phyloP scores from a whole-genome alignment of 2,888 invertebrate genomes.

The Melinopterus prodromus region DNA sequence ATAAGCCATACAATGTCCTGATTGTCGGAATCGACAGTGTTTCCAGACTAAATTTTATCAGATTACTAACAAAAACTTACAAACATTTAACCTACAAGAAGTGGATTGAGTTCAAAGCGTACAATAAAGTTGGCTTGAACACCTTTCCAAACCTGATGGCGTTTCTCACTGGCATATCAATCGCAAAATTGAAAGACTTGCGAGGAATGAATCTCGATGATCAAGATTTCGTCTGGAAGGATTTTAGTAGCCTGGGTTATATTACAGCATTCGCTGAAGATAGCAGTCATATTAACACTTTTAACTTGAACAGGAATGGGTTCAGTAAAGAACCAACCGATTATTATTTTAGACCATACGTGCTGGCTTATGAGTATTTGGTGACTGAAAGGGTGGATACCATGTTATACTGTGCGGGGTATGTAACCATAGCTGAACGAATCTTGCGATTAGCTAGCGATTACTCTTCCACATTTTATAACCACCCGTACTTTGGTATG shows the following conservation, averaged over 20 bases:
- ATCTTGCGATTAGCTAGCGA: conserved; percentile 75
- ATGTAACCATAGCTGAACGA: conserved; percentile 71
- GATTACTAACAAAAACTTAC: conserved; percentile 77
- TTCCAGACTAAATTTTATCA: conserved; percentile 77
- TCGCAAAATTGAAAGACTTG: conserved; percentile 64
- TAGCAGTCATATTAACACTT: conserved; percentile 74
- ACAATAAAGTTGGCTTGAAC: conserved; percentile 81
- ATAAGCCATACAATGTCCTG: conserved; percentile 68
- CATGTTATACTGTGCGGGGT: conserved; percentile 66
- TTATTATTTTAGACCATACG: conserved; percentile 80
- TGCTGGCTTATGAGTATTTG: conserved; percentile 71
- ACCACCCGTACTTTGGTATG: conserved; percentile 74
- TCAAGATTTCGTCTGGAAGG: conserved; percentile 81
- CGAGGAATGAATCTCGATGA: conserved; percentile 68
- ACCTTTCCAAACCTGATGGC: conserved; percentile 91
- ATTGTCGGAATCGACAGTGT: conserved; percentile 87
- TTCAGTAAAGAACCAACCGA: conserved; percentile 81
- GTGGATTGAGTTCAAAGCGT: conserved; percentile 53
- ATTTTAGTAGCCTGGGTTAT: conserved; percentile 75
- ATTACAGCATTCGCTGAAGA: conserved; percentile 85
- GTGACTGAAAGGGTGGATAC: conserved; percentile 40
- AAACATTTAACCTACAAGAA: conserved; percentile 68
- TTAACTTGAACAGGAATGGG: conserved; percentile 75
- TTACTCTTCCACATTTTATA: conserved; percentile 69
- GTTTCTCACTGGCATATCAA: conserved; percentile 71